phyloP scores from a whole-genome alignment of 2,888 invertebrate species.

The Harpagoxenus sublaevis region DNA sequence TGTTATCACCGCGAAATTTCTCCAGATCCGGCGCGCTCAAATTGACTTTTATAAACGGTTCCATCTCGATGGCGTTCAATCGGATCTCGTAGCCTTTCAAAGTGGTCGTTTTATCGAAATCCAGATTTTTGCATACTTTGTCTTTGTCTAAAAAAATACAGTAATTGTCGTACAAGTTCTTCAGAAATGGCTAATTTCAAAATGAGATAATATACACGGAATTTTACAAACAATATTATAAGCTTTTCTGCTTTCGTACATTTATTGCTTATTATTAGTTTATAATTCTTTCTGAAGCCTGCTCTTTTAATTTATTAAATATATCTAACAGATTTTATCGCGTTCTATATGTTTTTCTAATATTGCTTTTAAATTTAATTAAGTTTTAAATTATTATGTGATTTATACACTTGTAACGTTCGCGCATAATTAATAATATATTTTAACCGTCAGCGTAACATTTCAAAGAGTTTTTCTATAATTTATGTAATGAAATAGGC shows the following conservation, averaged over 20 bases:
- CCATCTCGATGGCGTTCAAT: slow-evolving; percentile 63
- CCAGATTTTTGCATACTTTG: slow-evolving; percentile 60
- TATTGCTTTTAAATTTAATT: not conserved
- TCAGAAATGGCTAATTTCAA: not conserved
- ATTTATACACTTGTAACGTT: not conserved
- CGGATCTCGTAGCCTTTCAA: slow-evolving; percentile 68
- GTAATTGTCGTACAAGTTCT: not conserved
- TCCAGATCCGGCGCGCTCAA: slow-evolving; percentile 31
- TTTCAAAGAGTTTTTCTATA: not conserved
- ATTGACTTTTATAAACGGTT: slow-evolving; percentile 61
- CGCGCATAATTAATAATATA: not conserved
- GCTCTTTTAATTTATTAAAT: not conserved
- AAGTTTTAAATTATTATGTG: not conserved
- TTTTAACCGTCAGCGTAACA: not conserved
- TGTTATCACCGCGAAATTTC: slow-evolving; percentile 69
- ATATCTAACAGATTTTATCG: not conserved
- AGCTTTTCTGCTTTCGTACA: not conserved
- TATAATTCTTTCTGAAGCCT: not conserved
- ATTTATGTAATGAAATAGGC: not conserved
- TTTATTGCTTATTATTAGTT: not conserved
- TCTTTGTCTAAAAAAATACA: slow-evolving; percentile 40
- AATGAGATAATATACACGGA: not conserved
- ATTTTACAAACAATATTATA: not conserved
- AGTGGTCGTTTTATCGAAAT: slow-evolving; percentile 64
- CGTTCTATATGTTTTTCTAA: not conserved